Percentiles rank a stretch among this genome's conserved stretches.
Conservation (phyloP, 2,113 vertebrate species). For the Crotalus tigris region DNA sequence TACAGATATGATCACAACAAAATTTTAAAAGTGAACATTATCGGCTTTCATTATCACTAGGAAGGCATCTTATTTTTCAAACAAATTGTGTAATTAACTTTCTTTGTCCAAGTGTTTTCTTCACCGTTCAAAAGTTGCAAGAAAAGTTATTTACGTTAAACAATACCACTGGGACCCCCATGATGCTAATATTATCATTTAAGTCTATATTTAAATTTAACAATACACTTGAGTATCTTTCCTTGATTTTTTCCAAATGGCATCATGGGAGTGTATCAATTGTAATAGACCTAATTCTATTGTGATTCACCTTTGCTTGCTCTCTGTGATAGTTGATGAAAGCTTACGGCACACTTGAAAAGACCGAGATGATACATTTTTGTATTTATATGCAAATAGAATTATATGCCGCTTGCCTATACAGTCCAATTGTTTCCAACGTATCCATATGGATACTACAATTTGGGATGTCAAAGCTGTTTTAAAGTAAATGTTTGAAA, state of each 20-base stretch:
- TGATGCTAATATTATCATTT: neutral
- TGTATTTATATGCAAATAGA: neutral
- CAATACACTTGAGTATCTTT: too few species aligned
- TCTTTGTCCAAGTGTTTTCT: conserved; percentile 36
- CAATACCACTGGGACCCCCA: neutral
- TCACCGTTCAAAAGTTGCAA: neutral
- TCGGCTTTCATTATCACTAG: conserved; percentile 80
- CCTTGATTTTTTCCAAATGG: neutral
- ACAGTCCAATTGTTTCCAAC: neutral
- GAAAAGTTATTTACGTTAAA: neutral
- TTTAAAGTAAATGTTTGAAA: neutral
- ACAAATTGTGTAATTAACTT: conserved; percentile 83
- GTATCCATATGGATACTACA: neutral
- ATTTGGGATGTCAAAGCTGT: neutral
- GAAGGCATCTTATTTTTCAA: conserved; percentile 97
- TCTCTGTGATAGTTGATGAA: neutral
- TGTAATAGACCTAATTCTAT: neutral
- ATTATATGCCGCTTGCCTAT: neutral
- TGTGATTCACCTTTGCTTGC: neutral
- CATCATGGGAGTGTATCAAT: neutral
- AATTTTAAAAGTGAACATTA: conserved; percentile 51
- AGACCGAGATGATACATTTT: neutral
- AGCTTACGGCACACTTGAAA: neutral
- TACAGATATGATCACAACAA: conserved; percentile 39
- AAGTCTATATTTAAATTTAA: neutral